These are phyloP conservation scores for Polydrusus cervinus DNA, from an alignment of 2,888 invertebrate species.

Conservation along the genomic window DNA sequence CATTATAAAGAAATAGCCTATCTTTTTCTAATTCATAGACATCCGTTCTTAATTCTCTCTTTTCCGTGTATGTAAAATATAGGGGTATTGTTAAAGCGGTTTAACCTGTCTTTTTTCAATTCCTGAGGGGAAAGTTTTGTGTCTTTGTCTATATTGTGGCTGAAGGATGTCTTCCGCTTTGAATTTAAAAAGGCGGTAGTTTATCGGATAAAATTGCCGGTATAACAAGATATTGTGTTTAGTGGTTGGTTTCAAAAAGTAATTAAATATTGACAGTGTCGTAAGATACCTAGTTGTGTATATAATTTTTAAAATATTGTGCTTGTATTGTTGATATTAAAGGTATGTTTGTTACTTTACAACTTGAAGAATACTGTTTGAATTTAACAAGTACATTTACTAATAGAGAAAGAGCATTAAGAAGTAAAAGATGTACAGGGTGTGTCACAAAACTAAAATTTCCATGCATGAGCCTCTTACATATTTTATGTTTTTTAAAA, in stretches of 20 bases:
- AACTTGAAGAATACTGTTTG: no score
- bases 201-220: conserved; percentile 21
- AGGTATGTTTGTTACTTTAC: no score
- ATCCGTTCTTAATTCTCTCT: conserved; percentile 14
- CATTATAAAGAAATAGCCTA: conserved; percentile 24
- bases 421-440: no score
- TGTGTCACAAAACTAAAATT: no score
- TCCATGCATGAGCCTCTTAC: no score
- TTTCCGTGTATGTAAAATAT: conserved; percentile 16
- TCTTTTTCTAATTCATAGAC: conserved; percentile 18
- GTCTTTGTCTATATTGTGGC: conserved; percentile 23
- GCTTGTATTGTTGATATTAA: no score
- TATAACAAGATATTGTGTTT: not conserved
- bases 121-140: not conserved
- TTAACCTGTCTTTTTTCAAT: conserved; percentile 24
- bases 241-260: not conserved
- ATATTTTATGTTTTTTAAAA: not conserved
- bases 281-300: no score
- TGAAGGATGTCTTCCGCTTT: conserved; percentile 30
- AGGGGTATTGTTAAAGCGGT: conserved; percentile 31
- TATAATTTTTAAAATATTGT: no score
- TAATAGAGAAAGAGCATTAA: no score
- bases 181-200: conserved; percentile 28
- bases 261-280: no score
- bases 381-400: no score